phyloP scores from a whole-genome alignment of 2,113 vertebrate genomes.

The Muscicapa adusta region DNA sequence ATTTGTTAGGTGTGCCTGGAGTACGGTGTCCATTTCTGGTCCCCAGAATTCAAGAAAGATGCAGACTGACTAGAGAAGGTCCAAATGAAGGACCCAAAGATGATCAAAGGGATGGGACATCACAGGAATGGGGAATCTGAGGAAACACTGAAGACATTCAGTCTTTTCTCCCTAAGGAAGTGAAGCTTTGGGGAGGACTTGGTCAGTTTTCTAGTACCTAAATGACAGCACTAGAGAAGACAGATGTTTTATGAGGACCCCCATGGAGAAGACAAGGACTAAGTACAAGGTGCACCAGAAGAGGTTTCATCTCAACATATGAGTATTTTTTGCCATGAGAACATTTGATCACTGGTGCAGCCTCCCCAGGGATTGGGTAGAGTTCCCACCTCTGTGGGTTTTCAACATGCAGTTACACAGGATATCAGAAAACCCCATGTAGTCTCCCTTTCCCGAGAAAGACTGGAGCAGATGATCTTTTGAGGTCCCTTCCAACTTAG shows the following conservation, averaged over 20 bases:
- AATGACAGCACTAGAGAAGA: background rate
- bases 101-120: background rate
- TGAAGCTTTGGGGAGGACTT: background rate
- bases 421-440: background rate
- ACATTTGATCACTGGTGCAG: background rate
- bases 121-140: background rate
- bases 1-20: background rate
- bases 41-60: background rate
- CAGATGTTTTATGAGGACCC: background rate
- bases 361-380: background rate
- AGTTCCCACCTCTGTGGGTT: background rate
- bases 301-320: background rate
- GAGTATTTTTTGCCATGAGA: background rate
- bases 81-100: background rate
- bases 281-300: background rate
- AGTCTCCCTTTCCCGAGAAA: background rate
- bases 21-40: background rate
- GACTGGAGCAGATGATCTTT: background rate
- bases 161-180: background rate
- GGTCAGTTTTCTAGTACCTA: background rate
- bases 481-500: background rate
- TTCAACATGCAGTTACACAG: background rate
- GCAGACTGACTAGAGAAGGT: background rate
- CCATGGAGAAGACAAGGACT: background rate
- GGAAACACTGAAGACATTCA: background rate